A percentile compares a stretch with the other conserved stretches of the same genome.
These are phyloP conservation scores for Ictalurus furcatus DNA, from an alignment of 2,113 vertebrate genomes.

Conservation along the genomic window DNA sequence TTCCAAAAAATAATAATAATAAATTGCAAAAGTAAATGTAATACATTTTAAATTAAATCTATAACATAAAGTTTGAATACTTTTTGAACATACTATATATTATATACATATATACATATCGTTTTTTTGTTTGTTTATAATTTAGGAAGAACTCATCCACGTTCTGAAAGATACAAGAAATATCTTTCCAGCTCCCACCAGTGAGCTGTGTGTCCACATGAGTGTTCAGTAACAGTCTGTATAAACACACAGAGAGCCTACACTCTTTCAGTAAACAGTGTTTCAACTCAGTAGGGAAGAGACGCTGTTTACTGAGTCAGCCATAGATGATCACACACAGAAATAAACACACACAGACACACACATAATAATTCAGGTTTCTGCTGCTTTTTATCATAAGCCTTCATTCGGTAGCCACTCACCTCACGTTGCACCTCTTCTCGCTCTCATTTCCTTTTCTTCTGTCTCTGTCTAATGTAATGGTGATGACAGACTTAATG, in stretches of 20 bases:
- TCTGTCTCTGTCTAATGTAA: slow-evolving; percentile 22
- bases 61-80: too few relatives aligned
- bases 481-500: slow-evolving; percentile 23
- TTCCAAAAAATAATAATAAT: too few relatives aligned
- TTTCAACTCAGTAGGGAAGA: slow-evolving; percentile 9
- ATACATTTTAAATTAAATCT: too few relatives aligned
- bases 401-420: neutral
- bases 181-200: neutral
- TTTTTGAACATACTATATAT: too few relatives aligned
- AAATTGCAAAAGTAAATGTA: too few relatives aligned
- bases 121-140: too few relatives aligned
- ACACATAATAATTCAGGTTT: slow-evolving; percentile 14
- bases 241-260: slow-evolving; percentile 13
- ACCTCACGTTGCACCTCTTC: slow-evolving; percentile 24
- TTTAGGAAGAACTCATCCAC: neutral
- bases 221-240: slow-evolving; percentile 8
- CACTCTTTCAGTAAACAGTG: slow-evolving; percentile 11
- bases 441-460: neutral
- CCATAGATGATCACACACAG: neutral
- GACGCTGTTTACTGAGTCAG: slow-evolving; percentile 12
- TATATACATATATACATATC: neutral
- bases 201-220: neutral
- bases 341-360: slow-evolving; percentile 50
- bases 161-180: neutral
- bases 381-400: neutral